phyloP scores from a whole-genome alignment of 23 tunicate genomes.

The Ciona savignyi region DNA sequence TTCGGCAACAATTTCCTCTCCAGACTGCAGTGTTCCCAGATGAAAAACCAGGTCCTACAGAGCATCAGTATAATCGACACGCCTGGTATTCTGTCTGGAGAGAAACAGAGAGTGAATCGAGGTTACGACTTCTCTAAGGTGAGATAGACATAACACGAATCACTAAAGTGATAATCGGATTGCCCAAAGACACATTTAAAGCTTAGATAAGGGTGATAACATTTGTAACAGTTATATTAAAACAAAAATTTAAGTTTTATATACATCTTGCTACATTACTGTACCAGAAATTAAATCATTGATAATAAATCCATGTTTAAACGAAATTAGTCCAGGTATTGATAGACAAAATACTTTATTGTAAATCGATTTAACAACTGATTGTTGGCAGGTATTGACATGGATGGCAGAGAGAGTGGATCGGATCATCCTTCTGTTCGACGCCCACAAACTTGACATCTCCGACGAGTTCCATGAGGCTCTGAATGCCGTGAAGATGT shows the following conservation, averaged over 20 bases:
- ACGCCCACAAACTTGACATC: slow-evolving; percentile 98
- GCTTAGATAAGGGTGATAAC: too few species aligned
- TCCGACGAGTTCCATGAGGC: slow-evolving; percentile 99
- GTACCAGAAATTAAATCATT: too few species aligned
- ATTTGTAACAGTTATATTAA: too few species aligned
- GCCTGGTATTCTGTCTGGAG: slow-evolving; percentile 99
- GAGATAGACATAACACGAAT: too few species aligned
- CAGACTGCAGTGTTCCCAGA: slow-evolving; percentile 82
- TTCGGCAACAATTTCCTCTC: slow-evolving; percentile 93
- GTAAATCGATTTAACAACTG: too few species aligned
- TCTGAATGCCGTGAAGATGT: slow-evolving; percentile 85
- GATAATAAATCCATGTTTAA: too few species aligned
- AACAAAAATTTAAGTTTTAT: too few species aligned
- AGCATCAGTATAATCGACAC: slow-evolving; percentile 97
- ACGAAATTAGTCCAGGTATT: too few species aligned
- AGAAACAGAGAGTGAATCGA: slow-evolving; percentile 92
- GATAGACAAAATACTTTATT: too few species aligned
- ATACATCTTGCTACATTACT: too few species aligned
- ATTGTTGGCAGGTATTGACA: slow-evolving; percentile 63
- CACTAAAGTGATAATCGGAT: too few species aligned
- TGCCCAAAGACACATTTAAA: too few species aligned
- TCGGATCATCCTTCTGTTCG: slow-evolving; percentile 94
- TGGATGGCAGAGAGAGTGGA: slow-evolving; percentile 99
- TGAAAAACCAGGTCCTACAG: slow-evolving; percentile 86
- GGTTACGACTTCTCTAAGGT: slow-evolving; percentile 98